Evolutionary conservation across 2,113 vertebrate genomes (phyloP).

Genomic region (Motacilla tschutschensis): DNA sequence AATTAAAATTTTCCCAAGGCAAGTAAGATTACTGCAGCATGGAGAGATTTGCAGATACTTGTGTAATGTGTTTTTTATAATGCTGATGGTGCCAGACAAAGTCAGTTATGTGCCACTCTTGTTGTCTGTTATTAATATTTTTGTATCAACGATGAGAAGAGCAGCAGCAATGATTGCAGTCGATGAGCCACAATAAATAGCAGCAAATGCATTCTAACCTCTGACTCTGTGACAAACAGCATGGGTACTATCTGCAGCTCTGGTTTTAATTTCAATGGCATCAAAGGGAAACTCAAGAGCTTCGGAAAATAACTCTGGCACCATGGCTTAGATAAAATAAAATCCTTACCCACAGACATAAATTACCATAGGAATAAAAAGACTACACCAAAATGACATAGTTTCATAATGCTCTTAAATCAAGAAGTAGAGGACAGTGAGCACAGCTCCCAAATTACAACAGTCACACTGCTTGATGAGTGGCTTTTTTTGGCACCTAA

Average conservation of each 20-base stretch:
- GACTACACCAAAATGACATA: slow-evolving; percentile 64
- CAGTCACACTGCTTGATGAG: slow-evolving; percentile 21
- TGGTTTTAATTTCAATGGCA: slow-evolving; percentile 72
- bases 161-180: slow-evolving; percentile 44
- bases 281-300: slow-evolving; percentile 73
- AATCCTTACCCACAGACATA: slow-evolving; percentile 73
- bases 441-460: slow-evolving; percentile 10
- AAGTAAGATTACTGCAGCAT: slow-evolving; percentile 34
- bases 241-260: slow-evolving; percentile 46
- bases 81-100: slow-evolving; percentile 66
- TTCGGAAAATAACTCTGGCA: slow-evolving; percentile 70
- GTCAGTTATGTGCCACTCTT: slow-evolving; percentile 55
- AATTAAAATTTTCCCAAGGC: slow-evolving; percentile 56
- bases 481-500: slow-evolving; percentile 28
- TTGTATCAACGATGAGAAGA: slow-evolving; percentile 52
- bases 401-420: slow-evolving; percentile 71
- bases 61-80: slow-evolving; percentile 24
- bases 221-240: slow-evolving; percentile 69
- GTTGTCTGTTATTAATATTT: slow-evolving; percentile 72
- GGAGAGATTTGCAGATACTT: slow-evolving; percentile 7
- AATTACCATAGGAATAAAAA: slow-evolving; percentile 74
- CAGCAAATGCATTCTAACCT: slow-evolving; percentile 70
- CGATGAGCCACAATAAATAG: slow-evolving; percentile 64
- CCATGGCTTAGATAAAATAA: slow-evolving; percentile 73
- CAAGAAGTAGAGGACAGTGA: slow-evolving; percentile 44